Evolutionary conservation across 2,113 vertebrate genomes (phyloP), one percentile per base, ranked within the genome.

Genomic region (Tringa solitaria): DNA sequence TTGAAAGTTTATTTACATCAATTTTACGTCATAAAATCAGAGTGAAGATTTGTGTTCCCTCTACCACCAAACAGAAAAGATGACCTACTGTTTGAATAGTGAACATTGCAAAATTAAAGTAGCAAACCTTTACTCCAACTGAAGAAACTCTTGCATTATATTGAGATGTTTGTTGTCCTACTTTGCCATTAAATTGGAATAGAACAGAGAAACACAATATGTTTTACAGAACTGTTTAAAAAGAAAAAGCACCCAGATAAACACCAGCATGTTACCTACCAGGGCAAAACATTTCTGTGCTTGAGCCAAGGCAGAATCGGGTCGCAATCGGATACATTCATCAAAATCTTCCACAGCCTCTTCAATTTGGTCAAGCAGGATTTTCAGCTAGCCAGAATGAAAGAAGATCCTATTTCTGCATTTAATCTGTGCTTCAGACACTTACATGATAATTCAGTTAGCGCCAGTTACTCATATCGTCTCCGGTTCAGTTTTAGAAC

Each of bases 281-380:
- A 99, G 97, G 41, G 99, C 99, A 10, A 99, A 99, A 95, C 99
- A 99, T 84, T 99, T 99, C 97, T 99, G 99, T 69, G 99, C 99
- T 97, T 99, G 99, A 4, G 99, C 99, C 90, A 99, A 98, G 82
- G 99, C 99, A 68, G 99, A 99, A 97, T 99, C 99, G 0, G 99
- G 99, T 85, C 99, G 98, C 94, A 99, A 98, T 65, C 98, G 96
- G 97, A 99, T 99, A 97, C 99, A 99, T 97, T 99, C 98, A 97
- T 99, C 99, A 95, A 99, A 99, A 96, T 99, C 99, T 83, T 98
- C 98, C 63, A 99, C 99, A 15, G 99, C 99, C 95, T 99, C 99
- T 84, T 99, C 99, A 84, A 99, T 99, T 97, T 99, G 99, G 98
- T 99, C 99, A 92, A 99, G 98, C 69, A 99, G 97, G 96, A 99